Evolutionary conservation across 1,140 invertebrate species (phyloP), one percentile per base, ranked within the genome.

Genomic region (Cotesia typhae): DNA sequence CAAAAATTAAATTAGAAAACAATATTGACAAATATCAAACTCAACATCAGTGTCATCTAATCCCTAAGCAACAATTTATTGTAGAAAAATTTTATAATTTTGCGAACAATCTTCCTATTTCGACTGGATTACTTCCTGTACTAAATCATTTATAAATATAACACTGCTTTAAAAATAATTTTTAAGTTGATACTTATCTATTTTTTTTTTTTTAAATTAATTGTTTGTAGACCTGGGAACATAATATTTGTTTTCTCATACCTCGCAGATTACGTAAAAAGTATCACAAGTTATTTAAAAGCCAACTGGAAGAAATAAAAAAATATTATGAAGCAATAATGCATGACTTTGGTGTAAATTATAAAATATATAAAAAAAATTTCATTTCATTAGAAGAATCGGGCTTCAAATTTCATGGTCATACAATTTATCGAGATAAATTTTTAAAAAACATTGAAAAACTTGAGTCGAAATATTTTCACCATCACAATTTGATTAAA

Each of bases 401-500:
- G 41, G 83, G 87, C 6, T 91, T 88, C 71, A 89, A 90, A 81
- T 88, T 85, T 75, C 79, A 84, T 3, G 92, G 92, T 4, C 82
- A 87, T 71, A 92, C 91, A 0, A 74, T 86, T n/a, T 86, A 89
- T 75, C 90, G 90, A 74, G 73, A 84, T 0, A 87, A 85, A 70
- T 93, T 89, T 85, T 63, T 91, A 7, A 85, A 82, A 71, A 90
- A 88, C 81, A 87, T 89, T 35, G 87, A 88, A 9, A 85, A 86
- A 72, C 77, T 93, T 0, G 80, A 85, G 73, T 85, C 85, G 52
- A 88, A 83, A 71, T 87, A 89, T 63, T 86, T 91, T 12, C 83
- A 92, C 9, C 80, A 91, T n/a, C 90, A 92, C 78, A 89, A 88
- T 14, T 88, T 92, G 60, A 88, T 93, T 72, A 87, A 89, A 63